A percentile compares a stretch with the other conserved stretches of the same genome.
Conservation (phyloP, 2,113 vertebrate species). For the Notarius lentiginosus region DNA sequence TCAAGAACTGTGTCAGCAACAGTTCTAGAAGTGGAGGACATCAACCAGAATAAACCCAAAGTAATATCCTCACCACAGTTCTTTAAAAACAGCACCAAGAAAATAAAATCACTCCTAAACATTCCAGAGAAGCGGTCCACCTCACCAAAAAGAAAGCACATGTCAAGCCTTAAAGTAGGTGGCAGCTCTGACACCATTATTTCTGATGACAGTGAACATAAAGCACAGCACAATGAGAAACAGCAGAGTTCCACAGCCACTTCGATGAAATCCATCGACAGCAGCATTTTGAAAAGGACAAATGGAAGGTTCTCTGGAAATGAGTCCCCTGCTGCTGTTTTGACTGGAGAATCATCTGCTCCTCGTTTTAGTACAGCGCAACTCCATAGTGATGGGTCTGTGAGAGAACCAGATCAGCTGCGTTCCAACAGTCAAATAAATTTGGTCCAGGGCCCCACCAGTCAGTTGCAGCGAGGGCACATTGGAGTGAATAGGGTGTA, state of each 20-base stretch:
- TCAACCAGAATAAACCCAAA: conserved; percentile 71
- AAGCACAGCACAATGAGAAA: conserved; percentile 64
- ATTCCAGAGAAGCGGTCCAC: conserved; percentile 83
- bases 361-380: conserved; percentile 84
- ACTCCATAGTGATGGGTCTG: conserved; percentile 58
- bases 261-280: conserved; percentile 59
- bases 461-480: conserved; percentile 62
- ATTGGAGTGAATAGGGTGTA: conserved; percentile 74
- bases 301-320: conserved; percentile 32
- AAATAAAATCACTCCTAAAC: conserved; percentile 84
- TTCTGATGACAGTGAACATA: conserved; percentile 76
- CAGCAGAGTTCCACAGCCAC: conserved; percentile 50
- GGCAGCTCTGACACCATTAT: conserved; percentile 84
- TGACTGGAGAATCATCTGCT: conserved; percentile 73
- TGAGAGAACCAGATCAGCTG: conserved; percentile 39
- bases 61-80: conserved; percentile 76
- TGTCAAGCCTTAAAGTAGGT: conserved; percentile 75
- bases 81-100: conserved; percentile 83
- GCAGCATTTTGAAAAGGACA: background rate
- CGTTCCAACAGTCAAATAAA: conserved; percentile 38
- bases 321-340: conserved; percentile 59
- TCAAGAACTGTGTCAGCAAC: conserved; percentile 80
- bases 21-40: conserved; percentile 67
- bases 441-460: conserved; percentile 44
- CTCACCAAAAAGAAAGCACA: conserved; percentile 71